Base-by-base conservation (phyloP, 2,888 invertebrate species). In the Tenthredo amoena region DNA sequence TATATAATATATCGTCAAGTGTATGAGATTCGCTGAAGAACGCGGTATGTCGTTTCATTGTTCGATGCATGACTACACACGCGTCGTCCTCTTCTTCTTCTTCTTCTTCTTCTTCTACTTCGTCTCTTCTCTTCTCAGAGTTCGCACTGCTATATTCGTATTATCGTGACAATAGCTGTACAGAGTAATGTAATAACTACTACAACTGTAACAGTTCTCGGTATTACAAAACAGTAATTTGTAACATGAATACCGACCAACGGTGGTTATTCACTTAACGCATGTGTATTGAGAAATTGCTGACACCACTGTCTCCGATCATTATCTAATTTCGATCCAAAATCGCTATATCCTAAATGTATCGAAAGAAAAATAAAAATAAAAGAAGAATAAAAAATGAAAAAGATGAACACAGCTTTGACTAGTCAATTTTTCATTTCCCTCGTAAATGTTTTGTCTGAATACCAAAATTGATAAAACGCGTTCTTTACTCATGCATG, bases 141-240 rank as follows among this genome's bases (percentile, higher is more conserved):
- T 62, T 26, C 26, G 26, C 62, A 26, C 62, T 26, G 9, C 9
- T 26, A 26, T 62, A 62, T 62, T 62, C 26, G 21, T 62, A 62
- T 62, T 62, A 62, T 26, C 62, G 10, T 62, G 62, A 62, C 62
- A 62, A 62, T 62, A 62, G 62, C 21, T 65, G 15, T 65, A n/a
- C 15, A 7, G 71, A 71, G 71, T 71, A 18, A 34, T 37, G 34
- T 34, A 37, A 50, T 50, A 62, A 62, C 62, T 62, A 58, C n/a
- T 26, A 65, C 31, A 26, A 62, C 62, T 72, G 21, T 7, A 72
- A 50, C 50, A 50, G 72, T 72, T 72, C 72, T 72, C 72, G 18
- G 37, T 72, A 72, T 72, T 72, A 43, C 72, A 72, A 72, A 72
- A 72, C 72, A 72, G 37, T 72, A 72, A 43, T 43, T 72, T 40